phyloP scores from a whole-genome alignment of 2,797 vertebrate genomes.

The Carapus acus region DNA sequence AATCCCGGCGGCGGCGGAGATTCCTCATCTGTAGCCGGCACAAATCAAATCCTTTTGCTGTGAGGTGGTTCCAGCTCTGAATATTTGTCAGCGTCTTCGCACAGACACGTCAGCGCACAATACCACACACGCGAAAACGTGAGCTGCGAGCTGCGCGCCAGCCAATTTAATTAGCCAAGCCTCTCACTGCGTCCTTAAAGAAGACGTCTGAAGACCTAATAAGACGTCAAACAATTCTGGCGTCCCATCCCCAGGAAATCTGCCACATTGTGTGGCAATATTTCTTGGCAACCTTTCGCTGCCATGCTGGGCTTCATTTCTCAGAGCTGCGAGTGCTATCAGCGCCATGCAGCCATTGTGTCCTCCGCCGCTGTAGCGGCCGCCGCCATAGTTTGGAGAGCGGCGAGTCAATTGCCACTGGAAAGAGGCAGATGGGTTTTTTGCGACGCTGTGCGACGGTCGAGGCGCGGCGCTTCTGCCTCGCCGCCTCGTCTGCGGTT shows the following conservation, averaged over 20 bases:
- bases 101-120: conserved; percentile 61
- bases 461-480: too few relatives aligned
- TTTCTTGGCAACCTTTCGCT: conserved; percentile 49
- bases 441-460: conserved; percentile 15
- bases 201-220: conserved; percentile 64
- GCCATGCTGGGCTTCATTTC: conserved; percentile 27
- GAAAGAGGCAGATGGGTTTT: conserved; percentile 12
- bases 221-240: conserved; percentile 66
- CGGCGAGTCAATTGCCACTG: conserved; percentile 20
- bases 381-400: conserved; percentile 9
- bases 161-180: conserved; percentile 71
- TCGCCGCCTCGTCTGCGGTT: too few relatives aligned
- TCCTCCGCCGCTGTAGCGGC: conserved; percentile 16
- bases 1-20: conserved; percentile 17
- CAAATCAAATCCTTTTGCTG: conserved; percentile 32
- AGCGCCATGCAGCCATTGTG: conserved; percentile 31
- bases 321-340: conserved; percentile 41
- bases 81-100: conserved; percentile 60
- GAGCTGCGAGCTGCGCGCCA: conserved; percentile 47
- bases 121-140: conserved; percentile 19
- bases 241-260: conserved; percentile 62
- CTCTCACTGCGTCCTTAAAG: conserved; percentile 59
- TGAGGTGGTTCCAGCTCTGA: conserved; percentile 47
- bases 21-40: conserved; percentile 9
- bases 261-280: conserved; percentile 57